Conservation (phyloP, 2,113 vertebrate genomes). For the Calidris pugnax region DNA sequence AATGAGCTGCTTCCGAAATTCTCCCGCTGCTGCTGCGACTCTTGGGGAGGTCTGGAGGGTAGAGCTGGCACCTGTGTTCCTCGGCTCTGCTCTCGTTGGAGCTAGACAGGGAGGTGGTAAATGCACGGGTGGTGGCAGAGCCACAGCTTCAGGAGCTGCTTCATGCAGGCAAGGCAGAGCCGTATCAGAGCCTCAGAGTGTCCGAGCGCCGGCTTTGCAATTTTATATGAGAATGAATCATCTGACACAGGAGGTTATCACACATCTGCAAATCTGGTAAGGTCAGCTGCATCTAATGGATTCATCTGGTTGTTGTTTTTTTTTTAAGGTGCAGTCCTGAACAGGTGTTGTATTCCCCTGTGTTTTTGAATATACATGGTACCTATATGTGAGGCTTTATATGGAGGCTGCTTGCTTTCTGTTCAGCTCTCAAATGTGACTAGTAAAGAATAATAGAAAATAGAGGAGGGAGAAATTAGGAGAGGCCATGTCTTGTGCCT, state of each 20-base stretch:
- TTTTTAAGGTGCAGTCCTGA: neutral
- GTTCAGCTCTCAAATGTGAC: neutral
- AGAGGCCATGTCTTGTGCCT: neutral
- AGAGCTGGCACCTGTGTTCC: neutral
- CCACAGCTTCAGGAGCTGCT: neutral
- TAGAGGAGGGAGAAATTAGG: neutral
- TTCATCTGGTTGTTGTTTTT: neutral
- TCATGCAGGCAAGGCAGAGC: neutral
- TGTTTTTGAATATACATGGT: neutral
- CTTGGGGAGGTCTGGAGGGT: neutral
- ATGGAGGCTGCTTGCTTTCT: neutral
- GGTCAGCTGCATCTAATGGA: neutral
- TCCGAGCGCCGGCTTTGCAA: neutral
- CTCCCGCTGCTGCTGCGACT: neutral
- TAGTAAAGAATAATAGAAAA: neutral
- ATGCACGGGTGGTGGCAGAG: neutral
- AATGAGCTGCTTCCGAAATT: neutral
- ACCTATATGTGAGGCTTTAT: neutral
- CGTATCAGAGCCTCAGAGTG: neutral
- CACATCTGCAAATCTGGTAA: neutral
- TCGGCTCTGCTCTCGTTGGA: neutral
- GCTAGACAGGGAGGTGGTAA: neutral
- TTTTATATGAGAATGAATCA: neutral
- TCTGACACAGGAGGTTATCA: neutral
- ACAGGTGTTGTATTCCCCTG: neutral